A percentile compares a stretch with the other conserved stretches of the same genome.
These are phyloP conservation scores for Tinea pellionella DNA, from an alignment of 2,888 invertebrate genomes.

Conservation along the genomic window DNA sequence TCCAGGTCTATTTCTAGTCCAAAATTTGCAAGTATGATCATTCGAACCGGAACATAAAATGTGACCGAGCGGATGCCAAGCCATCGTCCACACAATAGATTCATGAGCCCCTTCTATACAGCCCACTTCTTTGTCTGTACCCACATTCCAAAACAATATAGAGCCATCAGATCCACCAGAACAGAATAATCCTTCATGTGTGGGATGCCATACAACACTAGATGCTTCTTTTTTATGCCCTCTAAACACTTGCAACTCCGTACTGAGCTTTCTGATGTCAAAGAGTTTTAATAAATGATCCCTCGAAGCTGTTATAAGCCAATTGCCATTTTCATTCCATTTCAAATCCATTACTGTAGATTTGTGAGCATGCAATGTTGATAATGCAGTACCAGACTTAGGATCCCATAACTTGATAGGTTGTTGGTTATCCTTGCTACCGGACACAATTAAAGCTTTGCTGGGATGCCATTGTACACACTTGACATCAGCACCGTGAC, in stretches of 20 bases:
- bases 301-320: conserved; percentile 97
- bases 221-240: conserved; percentile 99
- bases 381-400: conserved; percentile 92
- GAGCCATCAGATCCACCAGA: conserved; percentile 99
- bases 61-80: conserved; percentile 99
- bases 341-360: conserved; percentile 99
- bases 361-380: conserved; percentile 99
- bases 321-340: conserved; percentile 99
- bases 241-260: conserved; percentile 96
- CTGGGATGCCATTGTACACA: conserved; percentile 99
- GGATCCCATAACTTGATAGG: conserved; percentile 99
- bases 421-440: conserved; percentile 99
- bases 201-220: conserved; percentile 97
- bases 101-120: conserved; percentile 99
- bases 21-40: conserved; percentile 98
- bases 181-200: conserved; percentile 96
- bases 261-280: conserved; percentile 94
- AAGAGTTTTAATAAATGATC: conserved; percentile 98
- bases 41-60: conserved; percentile 99
- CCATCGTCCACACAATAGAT: conserved; percentile 98
- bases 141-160: conserved; percentile 98
- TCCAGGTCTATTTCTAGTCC: conserved; percentile 98
- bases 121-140: conserved; percentile 97
- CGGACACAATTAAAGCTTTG: conserved; percentile 96
- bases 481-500: conserved; percentile 98